phyloP scores from a whole-genome alignment of 2,888 invertebrate genomes.

The Perizoma flavofasciatum region DNA sequence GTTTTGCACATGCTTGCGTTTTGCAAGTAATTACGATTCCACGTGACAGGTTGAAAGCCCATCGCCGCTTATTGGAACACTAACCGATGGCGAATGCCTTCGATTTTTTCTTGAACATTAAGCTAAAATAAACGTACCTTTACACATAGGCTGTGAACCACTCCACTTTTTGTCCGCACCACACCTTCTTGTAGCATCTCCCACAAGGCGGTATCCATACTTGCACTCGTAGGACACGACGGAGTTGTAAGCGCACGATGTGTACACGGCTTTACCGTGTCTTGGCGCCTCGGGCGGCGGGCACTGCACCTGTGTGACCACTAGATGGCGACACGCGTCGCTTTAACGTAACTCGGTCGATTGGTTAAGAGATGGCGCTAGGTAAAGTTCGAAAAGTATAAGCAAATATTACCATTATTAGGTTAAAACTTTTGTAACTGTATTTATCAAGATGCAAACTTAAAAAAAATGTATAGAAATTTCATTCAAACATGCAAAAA shows the following conservation, averaged over 20 bases:
- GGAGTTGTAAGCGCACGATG: constrained; percentile 97
- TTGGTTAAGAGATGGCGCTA: constrained; percentile 55
- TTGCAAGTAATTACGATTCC: too few species aligned
- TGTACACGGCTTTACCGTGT: constrained; percentile 96
- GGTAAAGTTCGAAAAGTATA: constrained; percentile 25
- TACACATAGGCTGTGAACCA: constrained; percentile 94
- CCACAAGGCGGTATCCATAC: constrained; percentile 95
- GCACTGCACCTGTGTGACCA: constrained; percentile 97
- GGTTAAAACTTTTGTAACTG: not conserved
- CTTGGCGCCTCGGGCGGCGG: constrained; percentile 95
- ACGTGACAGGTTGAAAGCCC: too few species aligned
- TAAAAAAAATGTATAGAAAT: constrained; percentile 4
- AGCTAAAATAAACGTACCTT: constrained; percentile 85
- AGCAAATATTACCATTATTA: constrained; percentile 3
- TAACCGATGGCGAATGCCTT: too few species aligned
- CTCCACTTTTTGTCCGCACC: constrained; percentile 98
- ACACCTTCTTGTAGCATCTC: constrained; percentile 95
- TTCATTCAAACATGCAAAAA: constrained; percentile 32
- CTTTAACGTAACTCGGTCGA: constrained; percentile 63
- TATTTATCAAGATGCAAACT: constrained; percentile 26
- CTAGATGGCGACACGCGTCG: constrained; percentile 82
- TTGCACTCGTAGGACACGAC: constrained; percentile 98
- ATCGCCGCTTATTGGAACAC: too few species aligned
- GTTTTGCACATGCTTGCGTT: too few species aligned
- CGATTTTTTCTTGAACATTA: too few species aligned